Conservation (phyloP, 2,888 invertebrate species). For the Volucella bombylans region DNA sequence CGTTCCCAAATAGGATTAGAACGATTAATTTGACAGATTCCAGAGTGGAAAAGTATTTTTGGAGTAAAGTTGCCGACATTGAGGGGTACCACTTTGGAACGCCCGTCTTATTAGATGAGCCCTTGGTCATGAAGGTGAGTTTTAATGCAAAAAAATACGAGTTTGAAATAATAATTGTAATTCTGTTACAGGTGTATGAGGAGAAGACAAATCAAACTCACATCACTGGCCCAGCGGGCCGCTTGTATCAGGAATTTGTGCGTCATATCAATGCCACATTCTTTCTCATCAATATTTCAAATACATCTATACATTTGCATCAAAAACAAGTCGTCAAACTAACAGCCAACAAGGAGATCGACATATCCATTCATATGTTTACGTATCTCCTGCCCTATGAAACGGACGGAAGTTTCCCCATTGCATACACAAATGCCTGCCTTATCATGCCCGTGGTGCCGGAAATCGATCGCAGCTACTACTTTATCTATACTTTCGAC, state of each 20-base stretch:
- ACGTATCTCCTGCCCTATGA: slow-evolving; percentile 58
- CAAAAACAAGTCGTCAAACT: slow-evolving; percentile 53
- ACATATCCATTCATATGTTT: slow-evolving; percentile 73
- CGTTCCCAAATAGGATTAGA: slow-evolving; percentile 55
- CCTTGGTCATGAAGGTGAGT: slow-evolving; percentile 69
- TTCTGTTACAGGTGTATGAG: slow-evolving; percentile 36
- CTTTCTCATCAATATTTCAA: slow-evolving; percentile 41
- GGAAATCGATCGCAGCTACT: slow-evolving; percentile 72
- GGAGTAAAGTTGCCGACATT: slow-evolving; percentile 61
- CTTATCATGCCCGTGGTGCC: slow-evolving; percentile 74
- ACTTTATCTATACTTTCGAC: slow-evolving; percentile 71
- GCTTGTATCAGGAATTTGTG: slow-evolving; percentile 70
- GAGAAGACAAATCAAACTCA: slow-evolving; percentile 23
- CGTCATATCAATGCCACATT: slow-evolving; percentile 63
- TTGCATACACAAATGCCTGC: slow-evolving; percentile 74
- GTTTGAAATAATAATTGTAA: not conserved
- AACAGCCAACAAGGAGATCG: slow-evolving; percentile 57
- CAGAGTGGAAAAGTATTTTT: slow-evolving; percentile 46
- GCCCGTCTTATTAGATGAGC: slow-evolving; percentile 60
- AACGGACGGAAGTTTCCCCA: slow-evolving; percentile 73
- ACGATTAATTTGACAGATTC: slow-evolving; percentile 46
- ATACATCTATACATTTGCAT: slow-evolving; percentile 47
- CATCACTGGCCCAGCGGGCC: slow-evolving; percentile 71
- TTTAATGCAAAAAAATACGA: not conserved
- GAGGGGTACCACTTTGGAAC: slow-evolving; percentile 61